Conservation (phyloP, 2,797 vertebrate species). For the Sitta carolinensis region DNA sequence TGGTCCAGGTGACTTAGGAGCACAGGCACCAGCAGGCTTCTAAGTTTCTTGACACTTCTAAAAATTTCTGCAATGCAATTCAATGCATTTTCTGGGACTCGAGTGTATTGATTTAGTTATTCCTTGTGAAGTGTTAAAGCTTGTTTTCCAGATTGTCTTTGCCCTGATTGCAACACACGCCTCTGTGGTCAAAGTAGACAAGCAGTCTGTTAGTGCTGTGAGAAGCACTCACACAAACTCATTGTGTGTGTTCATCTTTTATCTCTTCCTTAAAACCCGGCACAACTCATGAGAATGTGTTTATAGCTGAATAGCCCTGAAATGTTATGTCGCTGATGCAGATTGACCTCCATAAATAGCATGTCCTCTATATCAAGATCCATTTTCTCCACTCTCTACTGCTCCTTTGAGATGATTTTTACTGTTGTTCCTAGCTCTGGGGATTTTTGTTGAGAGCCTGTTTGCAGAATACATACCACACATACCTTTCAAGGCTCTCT, state of each 20-base stretch:
- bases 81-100: not conserved
- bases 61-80: not conserved
- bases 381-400: conserved; percentile 43
- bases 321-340: conserved; percentile 43
- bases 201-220: not conserved
- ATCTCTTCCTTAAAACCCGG: conserved; percentile 32
- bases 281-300: not conserved
- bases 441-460: conserved; percentile 41
- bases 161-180: not conserved
- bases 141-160: conserved; percentile 21
- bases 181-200: not conserved
- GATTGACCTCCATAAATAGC: conserved; percentile 61
- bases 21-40: not conserved
- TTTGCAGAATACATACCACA: conserved; percentile 46
- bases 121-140: conserved; percentile 3
- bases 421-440: conserved; percentile 38
- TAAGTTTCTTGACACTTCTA: not conserved
- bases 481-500: conserved; percentile 54
- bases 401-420: conserved; percentile 62
- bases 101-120: not conserved
- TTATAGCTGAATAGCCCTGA: conserved; percentile 27
- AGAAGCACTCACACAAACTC: not conserved
- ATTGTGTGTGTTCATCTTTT: conserved; percentile 25
- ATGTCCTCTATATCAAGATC: conserved; percentile 35
- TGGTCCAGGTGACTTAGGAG: not conserved